Evolutionary conservation across 1,140 invertebrate species (phyloP).

Genomic region (Pentalonia nigronervosa): DNA sequence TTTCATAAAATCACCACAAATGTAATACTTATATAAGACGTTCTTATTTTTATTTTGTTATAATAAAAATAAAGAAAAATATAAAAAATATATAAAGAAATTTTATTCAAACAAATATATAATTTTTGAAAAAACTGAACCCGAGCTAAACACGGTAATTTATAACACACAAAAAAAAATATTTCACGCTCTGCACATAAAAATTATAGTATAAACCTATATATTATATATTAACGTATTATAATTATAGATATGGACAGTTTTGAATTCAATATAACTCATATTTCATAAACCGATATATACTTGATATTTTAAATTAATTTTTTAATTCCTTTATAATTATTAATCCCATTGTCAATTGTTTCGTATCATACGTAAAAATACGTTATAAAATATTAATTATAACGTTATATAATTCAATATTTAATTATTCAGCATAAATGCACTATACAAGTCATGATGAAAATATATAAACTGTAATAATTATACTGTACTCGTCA

Average conservation of each 20-base stretch:
- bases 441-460: background rate
- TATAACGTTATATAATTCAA: background rate
- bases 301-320: background rate
- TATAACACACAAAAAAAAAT: too few relatives aligned
- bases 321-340: background rate
- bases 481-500: background rate
- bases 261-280: background rate
- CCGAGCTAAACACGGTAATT: too few relatives aligned
- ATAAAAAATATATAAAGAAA: too few relatives aligned
- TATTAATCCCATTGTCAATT: background rate
- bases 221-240: too few relatives aligned
- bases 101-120: too few relatives aligned
- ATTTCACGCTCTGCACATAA: too few relatives aligned
- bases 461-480: background rate
- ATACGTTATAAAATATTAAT: background rate
- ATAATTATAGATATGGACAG: background rate
- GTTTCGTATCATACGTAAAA: background rate
- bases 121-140: too few relatives aligned
- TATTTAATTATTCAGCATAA: background rate
- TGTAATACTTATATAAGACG: too few relatives aligned
- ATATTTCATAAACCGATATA: background rate
- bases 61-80: too few relatives aligned
- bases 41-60: too few relatives aligned
- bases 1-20: too few relatives aligned
- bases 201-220: too few relatives aligned